phyloP scores from a whole-genome alignment of 2,888 invertebrate genomes.

The Scaptomyza parva region DNA sequence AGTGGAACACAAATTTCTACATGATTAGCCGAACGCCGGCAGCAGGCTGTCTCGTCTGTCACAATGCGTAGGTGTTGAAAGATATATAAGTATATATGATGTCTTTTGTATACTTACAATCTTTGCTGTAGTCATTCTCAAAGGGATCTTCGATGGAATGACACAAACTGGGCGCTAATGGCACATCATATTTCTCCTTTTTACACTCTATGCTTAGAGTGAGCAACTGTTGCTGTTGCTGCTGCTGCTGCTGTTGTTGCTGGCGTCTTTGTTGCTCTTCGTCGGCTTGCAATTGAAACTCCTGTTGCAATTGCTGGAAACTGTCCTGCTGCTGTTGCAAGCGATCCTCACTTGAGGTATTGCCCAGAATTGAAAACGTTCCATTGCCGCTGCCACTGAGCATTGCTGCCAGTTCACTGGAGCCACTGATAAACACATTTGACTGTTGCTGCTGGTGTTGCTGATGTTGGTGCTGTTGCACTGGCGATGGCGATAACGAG shows the following conservation, averaged over 20 bases:
- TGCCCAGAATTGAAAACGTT: constrained; percentile 70
- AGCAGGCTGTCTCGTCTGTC: constrained; percentile 34
- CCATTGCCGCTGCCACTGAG: constrained; percentile 76
- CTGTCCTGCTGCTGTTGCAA: constrained; percentile 48
- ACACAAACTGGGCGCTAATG: constrained; percentile 77
- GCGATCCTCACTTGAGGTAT: constrained; percentile 51
- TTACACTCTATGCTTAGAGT: constrained; percentile 82
- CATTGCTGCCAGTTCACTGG: constrained; percentile 79
- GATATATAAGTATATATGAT: too few relatives aligned
- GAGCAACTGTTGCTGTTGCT: constrained; percentile 71
- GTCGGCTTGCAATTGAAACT: constrained; percentile 66
- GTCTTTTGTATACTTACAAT: constrained; percentile 82
- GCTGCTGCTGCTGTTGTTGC: constrained; percentile 59
- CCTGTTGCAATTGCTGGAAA: constrained; percentile 66
- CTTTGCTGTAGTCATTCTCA: constrained; percentile 83
- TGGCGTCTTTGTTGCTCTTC: constrained; percentile 62
- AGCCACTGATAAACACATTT: constrained; percentile 66
- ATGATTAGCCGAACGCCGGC: constrained; percentile 46
- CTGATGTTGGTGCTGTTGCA: constrained; percentile 72
- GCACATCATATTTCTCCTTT: constrained; percentile 80
- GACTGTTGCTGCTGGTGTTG: constrained; percentile 48
- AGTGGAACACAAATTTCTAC: constrained; percentile 38
- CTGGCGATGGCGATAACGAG: constrained; percentile 82
- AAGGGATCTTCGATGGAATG: constrained; percentile 84
- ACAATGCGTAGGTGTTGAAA: constrained; percentile 23